phyloP scores from a whole-genome alignment of 2,888 invertebrate genomes.

The Buathra laborator region DNA sequence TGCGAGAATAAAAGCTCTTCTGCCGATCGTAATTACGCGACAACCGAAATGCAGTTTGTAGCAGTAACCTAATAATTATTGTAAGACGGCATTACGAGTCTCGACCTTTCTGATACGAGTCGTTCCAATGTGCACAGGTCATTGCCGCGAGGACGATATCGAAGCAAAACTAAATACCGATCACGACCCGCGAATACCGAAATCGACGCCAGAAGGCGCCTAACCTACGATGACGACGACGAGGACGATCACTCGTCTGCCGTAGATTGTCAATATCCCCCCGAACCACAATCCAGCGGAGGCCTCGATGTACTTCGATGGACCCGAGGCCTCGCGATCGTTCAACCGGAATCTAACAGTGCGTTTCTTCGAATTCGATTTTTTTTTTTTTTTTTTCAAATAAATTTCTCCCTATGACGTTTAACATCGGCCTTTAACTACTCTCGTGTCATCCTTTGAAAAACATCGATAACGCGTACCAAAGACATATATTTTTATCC shows the following conservation, averaged over 20 bases:
- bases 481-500: no score
- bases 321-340: constrained; percentile 40
- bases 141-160: background rate
- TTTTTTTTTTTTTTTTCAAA: no score
- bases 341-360: constrained; percentile 42
- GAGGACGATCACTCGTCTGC: background rate
- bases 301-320: constrained; percentile 15
- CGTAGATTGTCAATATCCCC: background rate
- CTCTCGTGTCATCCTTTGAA: no score
- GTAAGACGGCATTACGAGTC: background rate
- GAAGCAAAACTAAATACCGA: background rate
- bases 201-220: constrained; percentile 29
- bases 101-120: background rate
- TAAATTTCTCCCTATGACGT: no score
- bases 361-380: background rate
- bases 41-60: constrained; percentile 14
- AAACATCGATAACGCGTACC: no score
- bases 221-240: constrained; percentile 52
- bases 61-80: constrained; percentile 7
- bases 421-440: no score
- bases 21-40: background rate
- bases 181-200: background rate
- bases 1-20: constrained; percentile 33
- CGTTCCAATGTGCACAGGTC: constrained; percentile 41
- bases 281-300: background rate